Base-by-base conservation (phyloP, 2,797 vertebrate species). In the Discoglossus pictus region DNA sequence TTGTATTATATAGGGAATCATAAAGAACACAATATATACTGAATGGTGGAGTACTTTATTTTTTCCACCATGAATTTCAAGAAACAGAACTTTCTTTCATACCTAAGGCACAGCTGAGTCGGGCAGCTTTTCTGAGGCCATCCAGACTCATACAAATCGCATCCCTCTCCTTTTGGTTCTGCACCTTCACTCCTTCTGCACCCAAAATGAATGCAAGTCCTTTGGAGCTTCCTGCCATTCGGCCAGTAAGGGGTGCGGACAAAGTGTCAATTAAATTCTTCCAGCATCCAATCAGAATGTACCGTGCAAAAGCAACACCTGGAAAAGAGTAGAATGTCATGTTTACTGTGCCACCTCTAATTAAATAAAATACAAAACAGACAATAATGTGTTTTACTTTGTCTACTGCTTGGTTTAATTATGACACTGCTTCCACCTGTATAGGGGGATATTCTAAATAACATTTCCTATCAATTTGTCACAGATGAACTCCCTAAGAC, bases 201-300 rank as follows among this genome's bases (percentile, higher is more conserved):
- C 96, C 94, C 73, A 98, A 76, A 74, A 97, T 97, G 82, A 99
- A 98, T 8, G 92, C 90, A 25, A 96, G 83, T 1, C 92, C 93
- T 73, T 91, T 93, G 68, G 95, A 95, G 80, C 94, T 95, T 66
- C 95, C 96, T 0, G 93, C 94, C 92, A 95, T 96, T 40, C 93
- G 93, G 2, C 95, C 97, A 0, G 95, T 98, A 74, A 99, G 87
- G 0, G 95, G 95, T 0, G 92, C 92, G 11, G 96, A 98, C 72
- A 99, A 84, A 1, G 93, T 93, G 36, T 99, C 97, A 0, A 98
- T 98, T 84, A 98, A 76, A 85, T 98, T 97, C 82, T 94, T 97
- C 97, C 97, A 99, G 78, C 96, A 96, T 25, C 96, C 93, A 0
- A 93, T 92, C 77, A 99, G 89, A 80, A 99, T 88, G 73, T 93